Conservation (phyloP, 2,113 vertebrate genomes). For the Orcinus orca region DNA sequence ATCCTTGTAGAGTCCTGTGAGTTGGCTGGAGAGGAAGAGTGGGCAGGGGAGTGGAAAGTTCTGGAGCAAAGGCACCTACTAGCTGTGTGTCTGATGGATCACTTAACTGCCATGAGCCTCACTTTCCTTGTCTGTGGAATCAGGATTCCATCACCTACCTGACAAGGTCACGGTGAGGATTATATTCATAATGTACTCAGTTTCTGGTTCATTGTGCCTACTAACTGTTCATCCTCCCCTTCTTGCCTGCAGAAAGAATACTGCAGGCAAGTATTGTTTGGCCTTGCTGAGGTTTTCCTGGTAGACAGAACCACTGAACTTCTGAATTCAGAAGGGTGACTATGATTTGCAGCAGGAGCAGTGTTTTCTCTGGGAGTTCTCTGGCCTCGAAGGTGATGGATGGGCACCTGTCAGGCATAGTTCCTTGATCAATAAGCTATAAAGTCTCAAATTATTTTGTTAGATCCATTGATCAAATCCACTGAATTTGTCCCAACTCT, state of each 20-base stretch:
- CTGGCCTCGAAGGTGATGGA: constrained; percentile 73
- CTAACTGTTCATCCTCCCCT: neutral
- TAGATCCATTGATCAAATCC: constrained; percentile 74
- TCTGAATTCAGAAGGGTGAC: constrained; percentile 5
- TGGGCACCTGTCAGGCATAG: constrained; percentile 72
- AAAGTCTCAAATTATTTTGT: constrained; percentile 79
- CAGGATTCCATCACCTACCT: neutral
- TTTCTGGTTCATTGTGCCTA: neutral
- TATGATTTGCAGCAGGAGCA: constrained; percentile 46
- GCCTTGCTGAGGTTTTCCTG: neutral
- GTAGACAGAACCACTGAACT: constrained; percentile 19
- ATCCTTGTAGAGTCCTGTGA: neutral
- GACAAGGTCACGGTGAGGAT: neutral
- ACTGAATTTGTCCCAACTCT: constrained; percentile 57
- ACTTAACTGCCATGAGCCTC: neutral
- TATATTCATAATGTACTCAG: neutral
- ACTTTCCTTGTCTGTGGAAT: neutral
- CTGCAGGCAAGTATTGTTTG: neutral
- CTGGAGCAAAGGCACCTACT: too few relatives aligned
- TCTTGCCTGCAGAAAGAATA: neutral
- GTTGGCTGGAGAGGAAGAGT: neutral
- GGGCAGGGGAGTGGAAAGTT: neutral
- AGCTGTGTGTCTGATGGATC: neutral
- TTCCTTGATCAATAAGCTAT: constrained; percentile 76
- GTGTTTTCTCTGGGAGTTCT: constrained; percentile 68